Percentiles rank a stretch among this genome's conserved stretches.
phyloP scores from a whole-genome alignment of 1,140 invertebrate genomes.

The Trichogramma pretiosum region DNA sequence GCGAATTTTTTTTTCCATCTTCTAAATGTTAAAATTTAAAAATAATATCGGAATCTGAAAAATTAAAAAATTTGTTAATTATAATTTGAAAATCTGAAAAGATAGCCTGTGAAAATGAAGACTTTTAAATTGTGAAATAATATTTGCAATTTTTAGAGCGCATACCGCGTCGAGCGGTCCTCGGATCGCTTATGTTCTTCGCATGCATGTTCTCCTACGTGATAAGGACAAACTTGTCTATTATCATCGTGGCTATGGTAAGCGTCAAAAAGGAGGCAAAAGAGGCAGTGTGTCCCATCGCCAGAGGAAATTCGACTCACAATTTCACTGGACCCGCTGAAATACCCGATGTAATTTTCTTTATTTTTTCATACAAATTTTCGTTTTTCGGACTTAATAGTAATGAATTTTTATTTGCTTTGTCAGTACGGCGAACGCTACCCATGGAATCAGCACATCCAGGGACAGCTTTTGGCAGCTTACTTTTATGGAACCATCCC shows the following conservation, averaged over 20 bases:
- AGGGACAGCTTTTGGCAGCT: conserved; percentile 55
- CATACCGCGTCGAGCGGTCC: conserved; percentile 45
- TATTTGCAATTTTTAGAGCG: too few species aligned
- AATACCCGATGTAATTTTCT: conserved; percentile 9
- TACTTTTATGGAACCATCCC: conserved; percentile 60
- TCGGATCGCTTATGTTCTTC: conserved; percentile 62
- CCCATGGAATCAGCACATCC: conserved; percentile 51
- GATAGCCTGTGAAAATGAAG: too few species aligned
- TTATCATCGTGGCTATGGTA: conserved; percentile 66
- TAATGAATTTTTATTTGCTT: conserved; percentile 2
- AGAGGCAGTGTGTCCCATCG: conserved; percentile 17
- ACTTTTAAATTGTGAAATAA: too few species aligned
- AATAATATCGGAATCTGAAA: too few species aligned
- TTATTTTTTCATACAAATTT: neutral
- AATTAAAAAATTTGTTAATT: too few species aligned
- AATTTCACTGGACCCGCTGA: conserved; percentile 23
- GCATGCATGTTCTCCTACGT: conserved; percentile 65
- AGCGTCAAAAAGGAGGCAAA: conserved; percentile 10
- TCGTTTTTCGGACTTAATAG: neutral
- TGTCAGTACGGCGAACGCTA: conserved; percentile 48
- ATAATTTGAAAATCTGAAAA: too few species aligned
- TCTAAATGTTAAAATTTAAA: too few species aligned
- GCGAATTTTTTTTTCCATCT: too few species aligned
- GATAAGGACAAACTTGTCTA: conserved; percentile 63
- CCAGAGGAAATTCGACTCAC: too few species aligned